These are phyloP conservation scores for Hemithea aestivaria DNA, from an alignment of 2,888 invertebrate genomes.

Conservation along the genomic window DNA sequence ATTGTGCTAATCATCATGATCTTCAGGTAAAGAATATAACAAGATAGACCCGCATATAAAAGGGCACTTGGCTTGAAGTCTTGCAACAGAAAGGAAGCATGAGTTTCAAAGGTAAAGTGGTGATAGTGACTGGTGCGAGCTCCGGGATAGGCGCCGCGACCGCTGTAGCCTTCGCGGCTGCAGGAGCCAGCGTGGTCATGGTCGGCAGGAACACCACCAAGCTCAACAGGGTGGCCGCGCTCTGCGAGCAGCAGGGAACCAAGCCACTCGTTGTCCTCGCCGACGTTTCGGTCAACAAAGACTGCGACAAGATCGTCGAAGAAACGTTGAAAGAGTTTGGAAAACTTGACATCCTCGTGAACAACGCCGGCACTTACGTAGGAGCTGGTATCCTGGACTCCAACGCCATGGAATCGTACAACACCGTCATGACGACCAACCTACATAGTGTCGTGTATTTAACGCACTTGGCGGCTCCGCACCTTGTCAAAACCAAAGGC, in stretches of 20 bases:
- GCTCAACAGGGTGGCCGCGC: constrained; percentile 72
- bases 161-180: constrained; percentile 79
- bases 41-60: too few species aligned
- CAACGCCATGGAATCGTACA: constrained; percentile 16
- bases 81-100: constrained; percentile 30
- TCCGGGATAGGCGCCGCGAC: constrained; percentile 84
- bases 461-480: constrained; percentile 26
- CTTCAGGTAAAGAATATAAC: too few species aligned
- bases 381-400: constrained; percentile 5
- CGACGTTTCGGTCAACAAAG: constrained; percentile 1
- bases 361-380: constrained; percentile 21
- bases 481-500: constrained; percentile 47
- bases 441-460: constrained; percentile 19
- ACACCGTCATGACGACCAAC: constrained; percentile 20
- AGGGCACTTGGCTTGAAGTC: too few species aligned
- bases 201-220: constrained; percentile 82
- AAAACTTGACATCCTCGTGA: constrained; percentile 22
- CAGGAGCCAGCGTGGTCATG: constrained; percentile 80
- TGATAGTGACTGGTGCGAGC: constrained; percentile 72
- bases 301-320: constrained; percentile 1
- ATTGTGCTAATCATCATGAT: too few species aligned
- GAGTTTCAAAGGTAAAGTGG: constrained; percentile 46
- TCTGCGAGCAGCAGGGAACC: constrained; percentile 5
- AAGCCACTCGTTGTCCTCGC: constrained; percentile 5
- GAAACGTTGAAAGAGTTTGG: constrained; percentile 10